phyloP scores from a whole-genome alignment of 1,140 invertebrate species.

The Heliconius hewitsoni region DNA sequence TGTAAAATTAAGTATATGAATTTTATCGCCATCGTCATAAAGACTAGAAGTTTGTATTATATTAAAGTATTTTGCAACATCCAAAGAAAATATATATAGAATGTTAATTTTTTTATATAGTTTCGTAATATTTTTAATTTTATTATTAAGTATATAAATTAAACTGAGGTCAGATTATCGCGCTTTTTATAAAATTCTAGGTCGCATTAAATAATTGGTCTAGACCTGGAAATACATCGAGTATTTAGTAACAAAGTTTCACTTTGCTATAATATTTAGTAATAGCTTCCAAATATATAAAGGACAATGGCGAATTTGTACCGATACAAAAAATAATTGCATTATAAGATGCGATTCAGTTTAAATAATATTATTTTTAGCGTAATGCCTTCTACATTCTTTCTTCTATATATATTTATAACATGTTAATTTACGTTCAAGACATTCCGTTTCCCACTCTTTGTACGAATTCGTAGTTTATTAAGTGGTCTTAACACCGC shows the following conservation, averaged over 20 bases:
- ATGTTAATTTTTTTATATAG: background rate
- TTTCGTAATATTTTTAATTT: constrained; percentile 9
- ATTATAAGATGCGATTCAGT: background rate
- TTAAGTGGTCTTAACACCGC: too few species aligned
- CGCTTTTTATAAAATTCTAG: constrained; percentile 17
- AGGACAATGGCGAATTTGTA: background rate
- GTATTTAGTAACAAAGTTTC: constrained; percentile 4
- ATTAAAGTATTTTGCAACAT: background rate
- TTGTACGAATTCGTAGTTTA: too few species aligned
- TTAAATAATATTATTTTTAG: background rate
- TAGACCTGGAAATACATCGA: constrained; percentile 12
- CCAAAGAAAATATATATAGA: background rate
- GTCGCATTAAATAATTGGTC: constrained; percentile 21
- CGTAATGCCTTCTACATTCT: too few species aligned
- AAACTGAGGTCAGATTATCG: constrained; percentile 20
- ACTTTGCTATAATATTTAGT: constrained; percentile 1
- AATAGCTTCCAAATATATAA: background rate
- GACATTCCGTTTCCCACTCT: too few species aligned
- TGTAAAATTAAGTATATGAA: too few species aligned
- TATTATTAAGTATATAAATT: constrained; percentile 4
- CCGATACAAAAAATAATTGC: background rate
- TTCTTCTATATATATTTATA: too few species aligned
- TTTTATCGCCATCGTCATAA: too few species aligned
- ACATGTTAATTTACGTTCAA: too few species aligned
- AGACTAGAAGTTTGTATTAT: too few species aligned